A percentile compares a stretch with the other conserved stretches of the same genome.
phyloP scores from a whole-genome alignment of 2,888 invertebrate species.

The Drosophila hamatofila region DNA sequence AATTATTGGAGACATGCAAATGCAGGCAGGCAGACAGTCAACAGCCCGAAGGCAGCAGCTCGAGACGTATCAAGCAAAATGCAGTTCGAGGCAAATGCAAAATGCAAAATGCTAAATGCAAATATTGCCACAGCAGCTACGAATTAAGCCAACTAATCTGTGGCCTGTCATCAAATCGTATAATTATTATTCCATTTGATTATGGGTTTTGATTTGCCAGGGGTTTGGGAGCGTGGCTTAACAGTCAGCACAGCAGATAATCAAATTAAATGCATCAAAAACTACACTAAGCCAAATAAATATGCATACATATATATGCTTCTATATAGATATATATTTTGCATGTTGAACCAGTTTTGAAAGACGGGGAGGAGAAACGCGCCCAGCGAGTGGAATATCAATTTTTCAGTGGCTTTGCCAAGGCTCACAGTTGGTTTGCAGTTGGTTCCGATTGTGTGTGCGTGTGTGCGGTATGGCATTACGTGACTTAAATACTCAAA shows the following conservation, averaged over 20 bases:
- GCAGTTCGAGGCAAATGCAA: constrained; percentile 35
- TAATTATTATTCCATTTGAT: constrained; percentile 57
- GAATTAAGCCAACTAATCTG: constrained; percentile 55
- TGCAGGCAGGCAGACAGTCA: constrained; percentile 22
- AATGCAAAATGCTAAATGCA: constrained; percentile 25
- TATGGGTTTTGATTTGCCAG: constrained; percentile 41
- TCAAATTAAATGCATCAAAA: constrained; percentile 55
- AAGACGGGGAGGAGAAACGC: constrained; percentile 4
- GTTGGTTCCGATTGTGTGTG: constrained; percentile 35
- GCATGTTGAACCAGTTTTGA: constrained; percentile 47
- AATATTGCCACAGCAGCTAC: constrained; percentile 52
- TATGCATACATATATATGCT: not conserved
- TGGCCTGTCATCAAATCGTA: constrained; percentile 41
- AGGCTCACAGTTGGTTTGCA: constrained; percentile 45
- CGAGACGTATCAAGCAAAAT: constrained; percentile 25
- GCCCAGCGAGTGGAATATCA: constrained; percentile 46
- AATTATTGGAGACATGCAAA: constrained; percentile 58
- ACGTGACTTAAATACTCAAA: constrained; percentile 77
- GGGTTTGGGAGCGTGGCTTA: not conserved
- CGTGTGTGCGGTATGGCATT: constrained; percentile 47
- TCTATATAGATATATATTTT: constrained; percentile 21
- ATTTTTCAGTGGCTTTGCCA: constrained; percentile 56
- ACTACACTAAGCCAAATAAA: constrained; percentile 21
- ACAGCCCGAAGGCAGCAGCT: constrained; percentile 11
- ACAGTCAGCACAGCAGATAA: constrained; percentile 39